These are phyloP conservation scores for Eristalis tenax DNA, from an alignment of 2,888 invertebrate genomes.

Conservation along the genomic window DNA sequence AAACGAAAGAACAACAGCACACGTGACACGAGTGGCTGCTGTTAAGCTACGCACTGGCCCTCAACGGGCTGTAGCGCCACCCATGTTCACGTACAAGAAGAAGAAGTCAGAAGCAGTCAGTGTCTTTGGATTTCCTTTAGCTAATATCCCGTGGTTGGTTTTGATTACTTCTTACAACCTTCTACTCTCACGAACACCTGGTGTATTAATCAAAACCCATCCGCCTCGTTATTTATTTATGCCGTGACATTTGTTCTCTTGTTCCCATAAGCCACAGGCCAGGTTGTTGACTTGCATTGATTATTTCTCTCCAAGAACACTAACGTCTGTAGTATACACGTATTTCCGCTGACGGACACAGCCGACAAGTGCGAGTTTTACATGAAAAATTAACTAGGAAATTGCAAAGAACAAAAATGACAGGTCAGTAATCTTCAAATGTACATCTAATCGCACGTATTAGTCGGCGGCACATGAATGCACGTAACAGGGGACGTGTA, in stretches of 20 bases:
- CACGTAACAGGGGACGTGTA: neutral
- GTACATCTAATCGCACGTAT: neutral
- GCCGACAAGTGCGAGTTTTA: neutral
- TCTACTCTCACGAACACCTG: neutral
- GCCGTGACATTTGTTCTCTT: neutral
- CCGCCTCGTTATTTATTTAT: neutral
- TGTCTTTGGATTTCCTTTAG: too few species aligned
- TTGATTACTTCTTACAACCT: too few species aligned
- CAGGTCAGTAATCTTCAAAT: neutral
- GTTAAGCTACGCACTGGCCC: too few species aligned
- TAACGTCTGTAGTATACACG: neutral
- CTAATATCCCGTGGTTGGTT: too few species aligned
- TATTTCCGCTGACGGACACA: neutral
- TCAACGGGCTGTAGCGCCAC: too few species aligned
- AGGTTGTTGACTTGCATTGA: neutral
- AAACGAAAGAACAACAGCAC: too few species aligned
- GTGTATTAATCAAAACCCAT: neutral
- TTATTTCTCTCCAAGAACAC: neutral
- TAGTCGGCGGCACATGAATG: neutral
- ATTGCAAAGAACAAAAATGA: neutral
- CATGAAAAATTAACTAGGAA: neutral
- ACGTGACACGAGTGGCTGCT: too few species aligned
- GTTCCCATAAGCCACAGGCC: neutral
- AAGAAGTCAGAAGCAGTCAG: too few species aligned
- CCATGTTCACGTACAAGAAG: too few species aligned